phyloP scores from a whole-genome alignment of 2,888 invertebrate species.

The Eudemis profundana region DNA sequence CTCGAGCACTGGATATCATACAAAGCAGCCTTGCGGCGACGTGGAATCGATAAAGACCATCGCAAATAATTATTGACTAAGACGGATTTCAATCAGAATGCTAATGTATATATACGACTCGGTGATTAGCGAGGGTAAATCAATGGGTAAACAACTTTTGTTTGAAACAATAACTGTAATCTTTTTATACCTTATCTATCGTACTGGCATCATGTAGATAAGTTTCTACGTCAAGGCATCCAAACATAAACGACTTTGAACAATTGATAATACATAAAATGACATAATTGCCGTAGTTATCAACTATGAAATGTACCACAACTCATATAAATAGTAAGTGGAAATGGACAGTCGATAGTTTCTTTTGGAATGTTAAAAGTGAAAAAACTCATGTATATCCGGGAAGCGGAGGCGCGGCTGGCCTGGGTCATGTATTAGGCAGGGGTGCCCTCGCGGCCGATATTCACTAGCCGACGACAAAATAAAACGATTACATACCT shows the following conservation, averaged over 20 bases:
- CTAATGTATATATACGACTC: neutral
- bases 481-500: neutral
- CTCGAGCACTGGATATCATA: slow-evolving; percentile 12
- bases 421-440: slow-evolving; percentile 3
- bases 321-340: neutral
- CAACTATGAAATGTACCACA: no score
- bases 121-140: slow-evolving; percentile 4
- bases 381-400: neutral
- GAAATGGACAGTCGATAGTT: neutral
- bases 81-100: neutral
- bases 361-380: neutral
- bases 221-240: no score
- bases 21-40: neutral
- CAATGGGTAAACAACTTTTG: neutral
- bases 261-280: no score
- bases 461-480: neutral
- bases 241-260: no score
- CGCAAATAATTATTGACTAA: slow-evolving; percentile 34
- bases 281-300: no score
- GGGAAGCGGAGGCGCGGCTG: neutral
- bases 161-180: neutral
- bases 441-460: neutral
- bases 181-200: neutral
- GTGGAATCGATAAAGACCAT: slow-evolving; percentile 25
- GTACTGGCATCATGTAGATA: no score